Evolutionary conservation across 2,888 invertebrate genomes (phyloP), one percentile per base, ranked within the genome.

Genomic region (Artemia sinica): DNA sequence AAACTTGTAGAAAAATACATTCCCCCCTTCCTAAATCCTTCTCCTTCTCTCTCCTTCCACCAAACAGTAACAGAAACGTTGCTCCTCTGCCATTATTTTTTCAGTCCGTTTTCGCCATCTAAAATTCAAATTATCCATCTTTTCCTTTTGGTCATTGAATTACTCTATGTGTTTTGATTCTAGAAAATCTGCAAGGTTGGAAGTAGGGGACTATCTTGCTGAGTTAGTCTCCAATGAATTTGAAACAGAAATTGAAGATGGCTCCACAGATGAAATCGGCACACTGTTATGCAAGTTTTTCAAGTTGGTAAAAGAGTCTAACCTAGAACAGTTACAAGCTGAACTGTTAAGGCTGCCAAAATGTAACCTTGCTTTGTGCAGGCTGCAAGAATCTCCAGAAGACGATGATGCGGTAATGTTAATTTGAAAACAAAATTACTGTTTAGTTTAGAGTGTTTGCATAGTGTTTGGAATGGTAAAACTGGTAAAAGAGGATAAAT

Each of bases 211-310:
- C 74, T 80, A 83, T 0, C 75, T 87, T 48, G 85, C 86, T 74
- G 86, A 86, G 73, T 78, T 86, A 49, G 83, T 87, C 83, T 86
- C 87, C 76, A 83, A 86, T 74, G 85, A 86, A 74, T 86, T 87
- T 77, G 82, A 86, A 71, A 86, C 86, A 49, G 80, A 84, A 8
- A 86, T 86, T 75, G 85, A 86, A 77, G 87, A 87, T 74, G 81
- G 82, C 73, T 86, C 86, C 13, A 83, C 85, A 49, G 82, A 80
- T 78, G 85, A 73, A 63, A 69, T 72, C 2, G 71, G 71, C 48
- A 67, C 18, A 58, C 67, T 70, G 49, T 66, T 71, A 65, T 72
- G 69, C 49, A 28, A 63, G 49, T 68, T 69, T 14, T 70, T 50
- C 58, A 18, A 28, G 5, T 48, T 70, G 28, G 50, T 65, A 41